phyloP scores from a whole-genome alignment of 2,113 vertebrate species.

The Hepsetus odoe region DNA sequence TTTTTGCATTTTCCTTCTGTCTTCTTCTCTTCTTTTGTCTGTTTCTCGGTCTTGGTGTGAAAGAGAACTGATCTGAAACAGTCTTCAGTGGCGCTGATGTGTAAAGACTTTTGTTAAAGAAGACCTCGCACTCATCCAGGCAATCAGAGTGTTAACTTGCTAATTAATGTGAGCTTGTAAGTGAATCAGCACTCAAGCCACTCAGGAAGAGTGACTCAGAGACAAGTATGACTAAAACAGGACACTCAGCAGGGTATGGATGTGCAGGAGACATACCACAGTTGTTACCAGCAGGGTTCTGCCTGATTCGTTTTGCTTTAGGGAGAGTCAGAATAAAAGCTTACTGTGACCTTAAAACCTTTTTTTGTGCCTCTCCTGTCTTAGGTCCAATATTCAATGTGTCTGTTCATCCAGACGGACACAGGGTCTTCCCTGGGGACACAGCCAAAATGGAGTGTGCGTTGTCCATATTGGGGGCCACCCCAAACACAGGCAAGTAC shows the following conservation, averaged over 20 bases:
- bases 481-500: conserved; percentile 76
- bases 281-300: neutral
- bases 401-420: conserved; percentile 77
- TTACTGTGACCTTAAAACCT: neutral
- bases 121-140: neutral
- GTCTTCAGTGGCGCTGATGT: neutral
- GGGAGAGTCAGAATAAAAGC: neutral
- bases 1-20: neutral
- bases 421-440: conserved; percentile 74
- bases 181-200: neutral
- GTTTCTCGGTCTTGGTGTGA: neutral
- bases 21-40: neutral
- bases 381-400: conserved; percentile 83
- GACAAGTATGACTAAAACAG: neutral
- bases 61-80: neutral
- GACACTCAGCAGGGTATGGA: neutral
- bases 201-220: neutral
- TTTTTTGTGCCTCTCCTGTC: neutral
- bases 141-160: neutral
- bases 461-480: conserved; percentile 68
- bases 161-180: neutral
- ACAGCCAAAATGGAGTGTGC: conserved; percentile 80
- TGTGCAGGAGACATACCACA: neutral
- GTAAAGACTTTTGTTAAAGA: neutral
- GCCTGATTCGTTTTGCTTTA: neutral